These are phyloP conservation scores for Entelurus aequoreus DNA, from an alignment of 2,113 vertebrate species.

Conservation along the genomic window DNA sequence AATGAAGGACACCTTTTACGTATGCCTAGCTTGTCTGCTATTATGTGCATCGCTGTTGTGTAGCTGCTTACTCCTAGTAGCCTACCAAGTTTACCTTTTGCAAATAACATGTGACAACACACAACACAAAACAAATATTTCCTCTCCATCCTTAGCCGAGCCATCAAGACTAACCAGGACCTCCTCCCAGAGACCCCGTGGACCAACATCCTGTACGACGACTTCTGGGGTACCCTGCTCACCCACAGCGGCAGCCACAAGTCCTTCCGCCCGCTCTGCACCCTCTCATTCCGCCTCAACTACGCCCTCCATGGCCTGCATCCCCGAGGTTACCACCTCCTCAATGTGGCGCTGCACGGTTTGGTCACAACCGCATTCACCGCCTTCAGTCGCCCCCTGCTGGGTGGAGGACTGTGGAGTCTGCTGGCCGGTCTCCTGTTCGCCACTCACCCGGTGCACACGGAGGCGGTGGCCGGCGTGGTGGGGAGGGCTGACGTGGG, in stretches of 20 bases:
- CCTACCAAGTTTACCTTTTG: too few relatives aligned
- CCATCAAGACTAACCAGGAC: constrained; percentile 97
- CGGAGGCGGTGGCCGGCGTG: constrained; percentile 88
- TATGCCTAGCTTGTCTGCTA: too few relatives aligned
- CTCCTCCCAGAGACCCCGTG: constrained; percentile 91
- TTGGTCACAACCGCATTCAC: constrained; percentile 89
- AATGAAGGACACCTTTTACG: too few relatives aligned
- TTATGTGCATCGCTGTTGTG: too few relatives aligned
- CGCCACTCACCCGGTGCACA: constrained; percentile 90
- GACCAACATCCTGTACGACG: constrained; percentile 92
- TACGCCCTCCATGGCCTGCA: constrained; percentile 82
- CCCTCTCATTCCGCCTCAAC: constrained; percentile 92
- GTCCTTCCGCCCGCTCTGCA: constrained; percentile 93
- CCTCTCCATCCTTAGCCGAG: constrained; percentile 75
- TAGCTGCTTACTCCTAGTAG: too few relatives aligned
- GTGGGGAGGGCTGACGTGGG: constrained; percentile 92
- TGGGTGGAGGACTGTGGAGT: constrained; percentile 85
- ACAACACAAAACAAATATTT: neutral
- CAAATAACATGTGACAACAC: neutral
- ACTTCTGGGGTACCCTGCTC: constrained; percentile 96
- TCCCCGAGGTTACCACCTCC: constrained; percentile 90
- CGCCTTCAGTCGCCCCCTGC: constrained; percentile 80
- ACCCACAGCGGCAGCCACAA: constrained; percentile 98
- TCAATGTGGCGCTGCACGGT: constrained; percentile 84
- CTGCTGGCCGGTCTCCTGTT: constrained; percentile 88